These are phyloP conservation scores for Drosophila cracens DNA, from an alignment of 2,888 invertebrate species.

Conservation along the genomic window DNA sequence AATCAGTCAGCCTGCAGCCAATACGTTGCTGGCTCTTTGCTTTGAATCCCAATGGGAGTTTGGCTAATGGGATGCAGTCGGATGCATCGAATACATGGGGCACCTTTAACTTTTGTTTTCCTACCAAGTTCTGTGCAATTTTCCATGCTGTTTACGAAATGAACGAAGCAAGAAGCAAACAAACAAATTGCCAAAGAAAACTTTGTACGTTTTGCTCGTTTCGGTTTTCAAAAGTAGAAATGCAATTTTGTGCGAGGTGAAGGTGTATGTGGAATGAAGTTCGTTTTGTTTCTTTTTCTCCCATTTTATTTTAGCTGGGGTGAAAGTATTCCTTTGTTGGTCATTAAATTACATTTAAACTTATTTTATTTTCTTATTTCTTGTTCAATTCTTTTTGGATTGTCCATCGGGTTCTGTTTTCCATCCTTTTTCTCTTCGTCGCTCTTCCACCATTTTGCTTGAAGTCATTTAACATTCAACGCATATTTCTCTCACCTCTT, in stretches of 20 bases:
- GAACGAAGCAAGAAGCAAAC: slow-evolving; percentile 67
- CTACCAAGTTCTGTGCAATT: slow-evolving; percentile 63
- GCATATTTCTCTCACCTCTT: slow-evolving; percentile 3
- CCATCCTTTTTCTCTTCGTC: neutral
- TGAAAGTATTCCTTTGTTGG: slow-evolving; percentile 60
- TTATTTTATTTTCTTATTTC: slow-evolving; percentile 27
- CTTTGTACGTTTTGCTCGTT: slow-evolving; percentile 59
- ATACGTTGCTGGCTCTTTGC: neutral
- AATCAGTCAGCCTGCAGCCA: slow-evolving; percentile 1
- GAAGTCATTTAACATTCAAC: slow-evolving; percentile 23
- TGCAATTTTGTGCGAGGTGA: slow-evolving; percentile 41
- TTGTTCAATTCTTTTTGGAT: slow-evolving; percentile 3
- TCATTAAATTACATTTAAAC: slow-evolving; percentile 67
- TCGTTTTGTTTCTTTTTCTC: neutral
- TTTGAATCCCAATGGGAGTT: neutral
- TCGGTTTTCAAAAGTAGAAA: slow-evolving; percentile 24
- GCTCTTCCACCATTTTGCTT: neutral
- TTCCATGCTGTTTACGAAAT: slow-evolving; percentile 73
- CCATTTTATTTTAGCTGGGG: neutral
- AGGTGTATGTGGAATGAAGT: slow-evolving; percentile 10
- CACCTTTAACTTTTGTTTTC: slow-evolving; percentile 65
- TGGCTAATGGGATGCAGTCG: slow-evolving; percentile 15
- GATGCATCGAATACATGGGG: slow-evolving; percentile 57
- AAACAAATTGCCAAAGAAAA: slow-evolving; percentile 74
- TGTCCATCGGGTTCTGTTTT: neutral